Percentiles rank a stretch among this genome's conserved stretches.
These are phyloP conservation scores for Lucilia cuprina DNA, from an alignment of 1,140 invertebrate species.

Conservation along the genomic window DNA sequence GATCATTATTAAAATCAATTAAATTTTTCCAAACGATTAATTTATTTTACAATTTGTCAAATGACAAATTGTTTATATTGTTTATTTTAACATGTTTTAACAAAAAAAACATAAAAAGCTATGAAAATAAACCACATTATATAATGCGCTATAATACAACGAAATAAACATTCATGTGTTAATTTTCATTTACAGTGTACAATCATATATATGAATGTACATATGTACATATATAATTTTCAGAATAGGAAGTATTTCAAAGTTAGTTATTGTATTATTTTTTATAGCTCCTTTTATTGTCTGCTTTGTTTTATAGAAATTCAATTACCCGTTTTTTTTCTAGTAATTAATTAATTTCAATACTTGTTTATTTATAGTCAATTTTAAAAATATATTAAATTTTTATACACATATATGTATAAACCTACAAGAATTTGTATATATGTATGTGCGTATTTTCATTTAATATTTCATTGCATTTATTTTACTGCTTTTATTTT, in stretches of 20 bases:
- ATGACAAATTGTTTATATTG: conserved; percentile 4
- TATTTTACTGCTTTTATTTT: background rate
- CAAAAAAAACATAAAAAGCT: background rate
- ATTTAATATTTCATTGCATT: background rate
- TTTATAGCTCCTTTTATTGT: too few relatives aligned
- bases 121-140: background rate
- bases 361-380: background rate
- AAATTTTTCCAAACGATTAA: conserved; percentile 18
- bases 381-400: background rate
- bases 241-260: too few relatives aligned
- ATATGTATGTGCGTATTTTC: too few relatives aligned
- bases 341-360: background rate
- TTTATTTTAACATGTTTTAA: background rate
- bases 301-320: background rate
- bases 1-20: conserved; percentile 8
- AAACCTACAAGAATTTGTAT: background rate
- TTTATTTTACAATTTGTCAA: background rate
- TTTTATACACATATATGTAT: background rate
- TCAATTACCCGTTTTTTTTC: background rate
- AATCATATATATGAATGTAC: too few relatives aligned
- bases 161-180: background rate
- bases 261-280: background rate
- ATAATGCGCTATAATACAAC: background rate
- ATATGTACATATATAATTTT: too few relatives aligned
- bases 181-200: background rate